Evolutionary conservation across 23 tunicate genomes (phyloP).

Genomic region (Aplidium turbinatum): DNA sequence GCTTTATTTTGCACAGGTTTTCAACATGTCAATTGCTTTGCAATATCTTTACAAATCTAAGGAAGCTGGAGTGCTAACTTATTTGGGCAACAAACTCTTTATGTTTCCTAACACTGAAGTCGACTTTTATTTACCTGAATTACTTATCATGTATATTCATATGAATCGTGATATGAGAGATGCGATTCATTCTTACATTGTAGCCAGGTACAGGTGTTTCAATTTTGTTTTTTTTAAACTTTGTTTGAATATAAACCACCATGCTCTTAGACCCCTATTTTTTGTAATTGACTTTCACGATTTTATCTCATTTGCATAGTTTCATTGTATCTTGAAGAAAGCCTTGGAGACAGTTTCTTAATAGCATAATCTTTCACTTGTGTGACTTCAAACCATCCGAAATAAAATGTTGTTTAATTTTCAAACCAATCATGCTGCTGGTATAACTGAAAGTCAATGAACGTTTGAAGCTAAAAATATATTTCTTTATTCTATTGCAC

Average conservation of each 20-base stretch:
- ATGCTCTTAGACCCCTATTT: too few species aligned
- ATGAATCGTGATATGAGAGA: slow-evolving; percentile 97
- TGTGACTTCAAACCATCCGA: too few species aligned
- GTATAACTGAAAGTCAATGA: too few species aligned
- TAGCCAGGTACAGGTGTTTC: slow-evolving; percentile 64
- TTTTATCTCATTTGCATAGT: too few species aligned
- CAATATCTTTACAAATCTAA: slow-evolving; percentile 96
- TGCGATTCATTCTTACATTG: slow-evolving; percentile 92
- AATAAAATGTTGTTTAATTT: too few species aligned
- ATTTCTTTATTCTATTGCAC: too few species aligned
- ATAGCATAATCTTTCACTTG: too few species aligned
- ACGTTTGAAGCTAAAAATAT: too few species aligned
- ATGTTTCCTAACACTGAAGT: slow-evolving; percentile 72
- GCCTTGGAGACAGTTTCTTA: too few species aligned
- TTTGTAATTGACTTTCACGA: too few species aligned
- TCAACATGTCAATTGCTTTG: slow-evolving; percentile 92
- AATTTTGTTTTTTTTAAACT: background rate
- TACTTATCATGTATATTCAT: slow-evolving; percentile 92
- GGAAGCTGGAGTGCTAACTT: slow-evolving; percentile 95
- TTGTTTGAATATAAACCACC: background rate
- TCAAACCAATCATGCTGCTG: too few species aligned
- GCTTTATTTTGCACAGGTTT: slow-evolving; percentile 63
- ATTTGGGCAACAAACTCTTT: slow-evolving; percentile 92
- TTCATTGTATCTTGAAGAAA: too few species aligned
- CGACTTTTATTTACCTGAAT: slow-evolving; percentile 95